Evolutionary conservation across 1,140 invertebrate species (phyloP).

Genomic region (Mamestra configurata): DNA sequence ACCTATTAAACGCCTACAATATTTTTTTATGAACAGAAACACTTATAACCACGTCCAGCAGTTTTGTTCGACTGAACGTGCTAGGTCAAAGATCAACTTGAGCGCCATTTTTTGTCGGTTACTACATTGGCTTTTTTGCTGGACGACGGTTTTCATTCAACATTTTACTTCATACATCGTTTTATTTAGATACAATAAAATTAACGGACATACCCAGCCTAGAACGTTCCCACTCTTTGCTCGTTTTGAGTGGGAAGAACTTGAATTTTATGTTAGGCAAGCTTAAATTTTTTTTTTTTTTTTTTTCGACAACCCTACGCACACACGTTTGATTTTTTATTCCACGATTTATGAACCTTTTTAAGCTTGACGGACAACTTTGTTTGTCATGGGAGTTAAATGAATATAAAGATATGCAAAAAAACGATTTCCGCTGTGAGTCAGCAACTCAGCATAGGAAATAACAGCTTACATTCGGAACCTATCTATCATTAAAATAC

Average conservation of each 20-base stretch:
- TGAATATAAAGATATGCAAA: constrained; percentile 31
- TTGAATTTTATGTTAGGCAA: no score
- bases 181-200: no score
- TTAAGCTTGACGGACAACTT: constrained; percentile 20
- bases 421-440: constrained; percentile 22
- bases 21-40: constrained; percentile 9
- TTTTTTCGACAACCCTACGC: not conserved
- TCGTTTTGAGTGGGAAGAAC: no score
- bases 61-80: not conserved
- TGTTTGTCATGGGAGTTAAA: constrained; percentile 6
- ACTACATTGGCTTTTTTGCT: not conserved
- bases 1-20: constrained; percentile 12
- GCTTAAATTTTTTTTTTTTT: no score
- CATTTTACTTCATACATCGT: no score
- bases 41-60: constrained; percentile 10
- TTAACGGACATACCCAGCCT: no score
- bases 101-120: constrained; percentile 6
- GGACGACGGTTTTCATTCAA: not conserved
- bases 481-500: not conserved
- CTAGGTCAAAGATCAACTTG: constrained; percentile 23
- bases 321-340: not conserved
- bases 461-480: not conserved
- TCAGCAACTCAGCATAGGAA: constrained; percentile 2
- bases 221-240: no score
- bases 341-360: constrained; percentile 23